Evolutionary conservation across 2,113 vertebrate species (phyloP), one percentile per base, ranked within the genome.

Genomic region (Melanotaenia duboulayi): DNA sequence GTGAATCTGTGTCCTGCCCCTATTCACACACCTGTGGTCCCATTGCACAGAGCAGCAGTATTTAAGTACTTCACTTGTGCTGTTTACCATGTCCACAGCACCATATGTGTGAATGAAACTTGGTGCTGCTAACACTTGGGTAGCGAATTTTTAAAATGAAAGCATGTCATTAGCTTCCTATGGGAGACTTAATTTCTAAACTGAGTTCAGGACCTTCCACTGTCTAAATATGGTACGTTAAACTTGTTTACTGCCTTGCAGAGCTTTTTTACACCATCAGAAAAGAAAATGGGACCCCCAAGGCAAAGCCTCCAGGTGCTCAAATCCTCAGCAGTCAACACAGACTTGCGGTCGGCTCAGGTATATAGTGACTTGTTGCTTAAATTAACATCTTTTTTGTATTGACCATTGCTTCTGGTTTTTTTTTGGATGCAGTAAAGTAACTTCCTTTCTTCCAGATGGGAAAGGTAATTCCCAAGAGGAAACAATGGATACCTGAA

Each of bases 301-400:
- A 95, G 97, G 81, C 94, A 89, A 80, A 96, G 92, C 2, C 93
- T 97, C 52, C 95, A 96, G 88, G 95, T 95, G 77, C 96, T 98
- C 74, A 96, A 97, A 69, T 93, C 92, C 11, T 95, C 95, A 61
- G 91, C 93, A 58, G 73, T 93, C 52, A 94, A 93, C 77, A 94
- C 93, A 11, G 92, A 88, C 54, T 87, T 96, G 80, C 94, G 94
- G 79, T 25, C 64, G 8, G 85, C 89, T 78, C 93, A 96, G 95
- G 97, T 99, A 93, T 7, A 61, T 24, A 10, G 1, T 25, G 19
- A 6, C 11, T 48, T 57, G 1, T 11, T 40, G 23, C 22, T 52
- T 7, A 4, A 12, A 44, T 17, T 24, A 0, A 10, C 46, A 17
- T 6, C 20, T 10, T 28, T 28, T 28, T 22, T 40, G 0, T 35